Evolutionary conservation across 2,888 invertebrate genomes (phyloP).

Genomic region (Philaethria dido): DNA sequence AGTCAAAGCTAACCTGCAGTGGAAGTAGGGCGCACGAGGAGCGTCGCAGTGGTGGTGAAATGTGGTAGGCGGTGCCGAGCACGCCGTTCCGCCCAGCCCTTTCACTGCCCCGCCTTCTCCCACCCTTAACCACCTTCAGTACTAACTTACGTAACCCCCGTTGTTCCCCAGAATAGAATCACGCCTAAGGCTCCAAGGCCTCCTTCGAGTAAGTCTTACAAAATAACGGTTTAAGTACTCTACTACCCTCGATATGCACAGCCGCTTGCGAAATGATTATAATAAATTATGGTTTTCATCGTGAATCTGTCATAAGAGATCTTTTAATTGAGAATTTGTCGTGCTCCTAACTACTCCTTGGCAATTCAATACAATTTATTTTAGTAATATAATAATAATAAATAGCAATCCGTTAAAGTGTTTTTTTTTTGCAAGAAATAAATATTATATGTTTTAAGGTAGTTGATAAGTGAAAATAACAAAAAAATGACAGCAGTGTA

Average conservation of each 20-base stretch:
- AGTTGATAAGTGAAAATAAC: conserved; percentile 5
- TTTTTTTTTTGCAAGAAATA: too few relatives aligned
- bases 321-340: conserved; percentile 57
- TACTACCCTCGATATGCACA: conserved; percentile 49
- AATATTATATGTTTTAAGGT: conserved; percentile 3
- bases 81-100: conserved; percentile 80
- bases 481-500: background rate
- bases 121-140: conserved; percentile 65
- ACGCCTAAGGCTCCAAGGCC: conserved; percentile 63
- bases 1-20: conserved; percentile 75
- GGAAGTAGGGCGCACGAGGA: conserved; percentile 76
- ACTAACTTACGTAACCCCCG: conserved; percentile 65
- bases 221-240: conserved; percentile 30
- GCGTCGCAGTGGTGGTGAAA: conserved; percentile 74
- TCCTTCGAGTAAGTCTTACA: conserved; percentile 56
- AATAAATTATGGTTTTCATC: conserved; percentile 59
- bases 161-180: conserved; percentile 68
- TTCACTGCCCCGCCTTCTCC: conserved; percentile 78
- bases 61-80: conserved; percentile 76
- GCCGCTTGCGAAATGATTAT: conserved; percentile 51
- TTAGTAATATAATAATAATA: too few relatives aligned
- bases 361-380: conserved; percentile 42
- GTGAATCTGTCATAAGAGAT: conserved; percentile 53
- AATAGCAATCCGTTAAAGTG: conserved; percentile 20
- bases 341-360: conserved; percentile 43